Conservation (phyloP, 2,113 vertebrate species). For the Morphnarchus princeps region DNA sequence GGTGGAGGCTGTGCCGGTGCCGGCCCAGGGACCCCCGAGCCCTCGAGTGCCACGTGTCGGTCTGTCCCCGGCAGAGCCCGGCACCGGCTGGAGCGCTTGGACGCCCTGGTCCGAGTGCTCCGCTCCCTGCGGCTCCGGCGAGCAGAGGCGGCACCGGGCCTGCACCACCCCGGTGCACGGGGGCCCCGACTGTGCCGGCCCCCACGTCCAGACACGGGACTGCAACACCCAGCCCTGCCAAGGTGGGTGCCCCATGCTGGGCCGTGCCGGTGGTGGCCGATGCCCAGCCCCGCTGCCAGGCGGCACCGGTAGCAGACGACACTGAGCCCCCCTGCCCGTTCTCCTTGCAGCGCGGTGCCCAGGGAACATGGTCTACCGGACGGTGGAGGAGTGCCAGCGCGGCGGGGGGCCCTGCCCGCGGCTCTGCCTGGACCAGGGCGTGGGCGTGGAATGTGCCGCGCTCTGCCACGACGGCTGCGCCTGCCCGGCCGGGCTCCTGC, state of each 20-base stretch:
- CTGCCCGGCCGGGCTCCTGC: slow-evolving; percentile 79
- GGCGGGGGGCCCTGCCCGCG: slow-evolving; percentile 77
- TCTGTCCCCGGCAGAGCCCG: background rate
- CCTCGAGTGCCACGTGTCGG: fast-evolving
- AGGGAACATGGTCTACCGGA: slow-evolving; percentile 70
- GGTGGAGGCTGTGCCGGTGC: background rate
- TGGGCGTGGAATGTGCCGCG: slow-evolving; percentile 77
- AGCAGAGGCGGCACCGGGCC: slow-evolving; percentile 78
- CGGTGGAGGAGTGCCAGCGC: slow-evolving; percentile 71
- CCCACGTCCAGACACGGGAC: slow-evolving; percentile 84
- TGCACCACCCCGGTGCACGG: slow-evolving; percentile 68
- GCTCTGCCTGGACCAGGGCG: slow-evolving; percentile 79
- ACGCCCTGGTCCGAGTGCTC: slow-evolving; percentile 81
- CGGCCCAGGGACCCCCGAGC: background rate
- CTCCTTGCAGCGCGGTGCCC: slow-evolving; percentile 77
- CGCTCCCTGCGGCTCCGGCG: slow-evolving; percentile 76
- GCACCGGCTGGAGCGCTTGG: slow-evolving; percentile 66
- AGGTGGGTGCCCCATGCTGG: slow-evolving; percentile 53
- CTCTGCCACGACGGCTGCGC: slow-evolving; percentile 79
- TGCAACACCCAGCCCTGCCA: slow-evolving; percentile 82
- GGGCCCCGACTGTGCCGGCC: slow-evolving; percentile 72
- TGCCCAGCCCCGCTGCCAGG: background rate
- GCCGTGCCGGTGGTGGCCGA: too few relatives aligned
- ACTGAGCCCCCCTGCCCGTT: too few relatives aligned
- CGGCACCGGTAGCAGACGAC: too few relatives aligned